phyloP scores from a whole-genome alignment of 2,888 invertebrate species.

The Drosophila testacea region DNA sequence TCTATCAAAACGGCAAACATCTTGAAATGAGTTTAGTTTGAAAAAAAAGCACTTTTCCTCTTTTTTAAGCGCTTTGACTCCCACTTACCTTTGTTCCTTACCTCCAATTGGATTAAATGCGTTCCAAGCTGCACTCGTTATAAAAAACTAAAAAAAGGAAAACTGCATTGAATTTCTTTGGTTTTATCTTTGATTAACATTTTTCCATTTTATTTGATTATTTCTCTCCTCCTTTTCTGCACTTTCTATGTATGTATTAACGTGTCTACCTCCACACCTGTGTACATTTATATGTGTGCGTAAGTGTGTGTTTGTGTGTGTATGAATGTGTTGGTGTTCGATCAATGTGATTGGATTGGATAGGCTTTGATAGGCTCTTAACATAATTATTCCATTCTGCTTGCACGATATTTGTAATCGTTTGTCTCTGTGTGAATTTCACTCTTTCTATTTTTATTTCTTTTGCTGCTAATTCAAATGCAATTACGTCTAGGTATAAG shows the following conservation, averaged over 20 bases:
- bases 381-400: conserved; percentile 75
- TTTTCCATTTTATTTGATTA: conserved; percentile 80
- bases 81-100: conserved; percentile 32
- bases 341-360: conserved; percentile 67
- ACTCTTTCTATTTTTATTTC: conserved; percentile 28
- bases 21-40: not conserved
- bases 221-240: conserved; percentile 70
- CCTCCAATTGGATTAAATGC: not conserved
- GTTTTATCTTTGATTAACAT: conserved; percentile 75
- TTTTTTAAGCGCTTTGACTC: not conserved
- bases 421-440: conserved; percentile 18
- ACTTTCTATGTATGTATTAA: conserved; percentile 75
- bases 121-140: not conserved
- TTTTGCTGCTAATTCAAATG: conserved; percentile 52
- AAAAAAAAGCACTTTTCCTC: conserved; percentile 11
- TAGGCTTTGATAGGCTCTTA: conserved; percentile 74
- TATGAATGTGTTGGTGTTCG: conserved; percentile 16
- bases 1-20: not conserved
- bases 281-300: conserved; percentile 26
- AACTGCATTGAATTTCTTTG: conserved; percentile 46
- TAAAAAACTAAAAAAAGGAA: not conserved
- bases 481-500: conserved; percentile 35
- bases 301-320: conserved; percentile 22
- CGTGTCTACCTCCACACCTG: conserved; percentile 64
- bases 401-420: conserved; percentile 54